Evolutionary conservation across 2,888 invertebrate species (phyloP).

Genomic region (Aphidius colemani): DNA sequence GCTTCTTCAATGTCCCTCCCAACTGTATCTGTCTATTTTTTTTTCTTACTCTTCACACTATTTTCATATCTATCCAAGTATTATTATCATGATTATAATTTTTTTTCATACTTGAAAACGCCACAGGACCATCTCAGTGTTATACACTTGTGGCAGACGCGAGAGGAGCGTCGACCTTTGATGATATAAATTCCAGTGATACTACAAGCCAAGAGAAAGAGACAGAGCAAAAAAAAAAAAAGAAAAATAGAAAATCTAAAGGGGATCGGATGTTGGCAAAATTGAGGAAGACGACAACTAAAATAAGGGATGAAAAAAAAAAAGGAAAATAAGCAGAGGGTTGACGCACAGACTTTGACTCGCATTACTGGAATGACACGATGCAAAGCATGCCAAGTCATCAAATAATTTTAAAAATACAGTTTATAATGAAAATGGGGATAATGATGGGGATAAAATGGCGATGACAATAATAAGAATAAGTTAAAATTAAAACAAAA

Average conservation of each 20-base stretch:
- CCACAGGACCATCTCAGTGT: conserved; percentile 26
- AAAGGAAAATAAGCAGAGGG: conserved; percentile 17
- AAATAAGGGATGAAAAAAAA: conserved; percentile 11
- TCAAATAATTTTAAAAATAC: conserved; percentile 15
- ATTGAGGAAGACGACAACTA: not conserved
- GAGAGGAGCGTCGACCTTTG: conserved; percentile 33
- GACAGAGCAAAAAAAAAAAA: conserved; percentile 17
- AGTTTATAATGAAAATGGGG: conserved; percentile 2
- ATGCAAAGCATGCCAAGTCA: conserved; percentile 8
- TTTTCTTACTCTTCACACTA: not conserved
- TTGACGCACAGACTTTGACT: conserved; percentile 25
- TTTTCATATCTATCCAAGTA: not conserved
- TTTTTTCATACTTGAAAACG: conserved; percentile 33
- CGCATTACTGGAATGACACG: conserved; percentile 28
- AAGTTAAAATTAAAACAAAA: conserved; percentile 19
- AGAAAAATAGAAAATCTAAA: too few relatives aligned
- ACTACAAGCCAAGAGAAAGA: not conserved
- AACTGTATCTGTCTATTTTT: not conserved
- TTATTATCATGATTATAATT: too few relatives aligned
- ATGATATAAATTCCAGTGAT: conserved; percentile 23
- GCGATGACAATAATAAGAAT: conserved; percentile 21
- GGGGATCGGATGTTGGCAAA: conserved; percentile 6
- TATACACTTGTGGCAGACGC: conserved; percentile 32
- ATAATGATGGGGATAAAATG: conserved; percentile 23
- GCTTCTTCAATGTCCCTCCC: conserved; percentile 26